A percentile compares a stretch with the other conserved stretches of the same genome.
phyloP scores from a whole-genome alignment of 2,888 invertebrate genomes.

The Pristionchus exspectatus region DNA sequence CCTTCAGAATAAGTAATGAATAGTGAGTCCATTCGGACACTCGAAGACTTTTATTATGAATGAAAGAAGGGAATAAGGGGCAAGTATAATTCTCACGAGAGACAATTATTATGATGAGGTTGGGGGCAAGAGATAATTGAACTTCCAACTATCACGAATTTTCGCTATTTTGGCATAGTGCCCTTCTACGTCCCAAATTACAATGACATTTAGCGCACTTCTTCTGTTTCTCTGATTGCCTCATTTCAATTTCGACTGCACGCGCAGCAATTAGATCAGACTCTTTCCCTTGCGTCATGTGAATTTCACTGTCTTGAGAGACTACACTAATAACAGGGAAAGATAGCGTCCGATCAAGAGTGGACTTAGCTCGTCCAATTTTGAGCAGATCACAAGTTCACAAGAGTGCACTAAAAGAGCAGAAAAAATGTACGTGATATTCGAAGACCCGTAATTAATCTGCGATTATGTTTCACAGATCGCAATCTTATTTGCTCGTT shows the following conservation, averaged over 20 bases:
- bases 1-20: not conserved
- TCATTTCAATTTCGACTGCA: not conserved
- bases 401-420: not conserved
- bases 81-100: not conserved
- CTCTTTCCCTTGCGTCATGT: not conserved
- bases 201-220: not conserved
- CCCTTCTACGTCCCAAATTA: not conserved
- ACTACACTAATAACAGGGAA: not conserved
- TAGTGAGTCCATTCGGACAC: not conserved
- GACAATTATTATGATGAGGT: slow-evolving; percentile 19
- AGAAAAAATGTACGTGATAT: not conserved
- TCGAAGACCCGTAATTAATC: not conserved
- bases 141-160: not conserved
- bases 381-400: not conserved
- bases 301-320: not conserved
- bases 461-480: not conserved
- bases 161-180: not conserved
- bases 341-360: not conserved
- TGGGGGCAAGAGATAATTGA: not conserved
- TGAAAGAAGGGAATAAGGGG: not conserved
- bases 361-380: not conserved
- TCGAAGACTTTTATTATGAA: slow-evolving; percentile 8
- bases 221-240: not conserved
- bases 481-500: not conserved
- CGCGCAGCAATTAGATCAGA: not conserved